A percentile compares a stretch with the other conserved stretches of the same genome.
phyloP scores from a whole-genome alignment of 2,113 vertebrate genomes.

The Cariama cristata region DNA sequence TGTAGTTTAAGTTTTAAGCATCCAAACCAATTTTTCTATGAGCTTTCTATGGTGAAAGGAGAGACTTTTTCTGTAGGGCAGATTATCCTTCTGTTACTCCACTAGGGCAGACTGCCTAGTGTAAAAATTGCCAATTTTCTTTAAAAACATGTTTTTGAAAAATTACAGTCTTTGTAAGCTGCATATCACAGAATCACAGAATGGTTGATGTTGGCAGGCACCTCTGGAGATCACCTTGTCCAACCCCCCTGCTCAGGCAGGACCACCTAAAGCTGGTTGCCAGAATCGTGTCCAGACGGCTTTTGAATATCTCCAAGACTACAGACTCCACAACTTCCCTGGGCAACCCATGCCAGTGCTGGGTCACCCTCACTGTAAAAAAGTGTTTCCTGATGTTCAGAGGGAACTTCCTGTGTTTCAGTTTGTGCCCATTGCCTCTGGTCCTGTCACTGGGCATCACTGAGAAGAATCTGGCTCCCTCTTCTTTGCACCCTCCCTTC shows the following conservation, averaged over 20 bases:
- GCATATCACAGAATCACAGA: neutral
- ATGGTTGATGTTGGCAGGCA: neutral
- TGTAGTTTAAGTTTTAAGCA: neutral
- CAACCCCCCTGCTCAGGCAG: accelerated
- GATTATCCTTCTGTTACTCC: neutral
- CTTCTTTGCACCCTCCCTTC: neutral
- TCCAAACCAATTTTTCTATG: neutral
- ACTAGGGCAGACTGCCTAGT: neutral
- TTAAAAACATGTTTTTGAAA: neutral
- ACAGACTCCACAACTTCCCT: neutral
- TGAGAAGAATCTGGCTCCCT: neutral
- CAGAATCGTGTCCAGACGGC: neutral
- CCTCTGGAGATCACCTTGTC: neutral
- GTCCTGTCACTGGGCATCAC: neutral
- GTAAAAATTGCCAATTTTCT: neutral
- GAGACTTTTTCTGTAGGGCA: neutral
- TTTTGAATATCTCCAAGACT: neutral
- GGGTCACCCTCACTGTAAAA: neutral
- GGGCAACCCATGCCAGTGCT: neutral
- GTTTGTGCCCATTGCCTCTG: neutral
- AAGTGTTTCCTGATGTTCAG: neutral
- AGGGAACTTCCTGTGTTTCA: neutral
- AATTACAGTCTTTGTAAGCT: neutral
- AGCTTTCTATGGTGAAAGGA: neutral
- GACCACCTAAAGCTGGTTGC: accelerated